Evolutionary conservation across 2,888 invertebrate genomes (phyloP), one percentile per base, ranked within the genome.

Genomic region (Eristalinus aeneus): DNA sequence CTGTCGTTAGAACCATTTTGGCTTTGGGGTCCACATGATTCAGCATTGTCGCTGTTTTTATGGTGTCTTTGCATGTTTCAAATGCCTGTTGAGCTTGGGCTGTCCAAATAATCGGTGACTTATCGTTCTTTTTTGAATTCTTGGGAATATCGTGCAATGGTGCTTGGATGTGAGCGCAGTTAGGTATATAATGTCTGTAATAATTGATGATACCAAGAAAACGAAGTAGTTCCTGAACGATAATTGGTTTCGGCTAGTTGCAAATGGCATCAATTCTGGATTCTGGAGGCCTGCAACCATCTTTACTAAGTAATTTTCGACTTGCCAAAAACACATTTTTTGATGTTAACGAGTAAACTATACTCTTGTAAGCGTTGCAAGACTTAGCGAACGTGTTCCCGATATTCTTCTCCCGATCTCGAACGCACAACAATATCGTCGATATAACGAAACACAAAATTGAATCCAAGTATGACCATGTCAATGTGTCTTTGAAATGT

Each of bases 181-280:
- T 72, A 1, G 73, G 63, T 1, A 84, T 34, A 16, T 75, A 78
- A 2, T 73, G 58, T 1, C 85, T 72, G 36, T 88, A 88, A 34
- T 74, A 82, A 36, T 74, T 74, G 0, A 65, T 6, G 6, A 74
- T 23, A 31, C 74, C 74, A 27, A 74, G 39, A 31, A 64, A 74
- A 20, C 64, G 74, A 39, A 32, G 74, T 12, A 65, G 23, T 32
- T 64, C 56, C 22, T 27, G 11, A 10, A 74, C 46, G 6, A 27
- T 39, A 32, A 34, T 20, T 46, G 63, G 84, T 53, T 76, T 67
- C 5, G 63, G 34, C 39, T 53, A 88, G 0, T 87, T 65, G 3
- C 0, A 1, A 0, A 84, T 80, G 1, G 81, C 78, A 10, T 77
- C n/a, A 5, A 82, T 68, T 64, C 82, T 75, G 1, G 65, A 75